phyloP scores from a whole-genome alignment of 53 echinoderm and acorn worm genomes.

The Astropecten irregularis region DNA sequence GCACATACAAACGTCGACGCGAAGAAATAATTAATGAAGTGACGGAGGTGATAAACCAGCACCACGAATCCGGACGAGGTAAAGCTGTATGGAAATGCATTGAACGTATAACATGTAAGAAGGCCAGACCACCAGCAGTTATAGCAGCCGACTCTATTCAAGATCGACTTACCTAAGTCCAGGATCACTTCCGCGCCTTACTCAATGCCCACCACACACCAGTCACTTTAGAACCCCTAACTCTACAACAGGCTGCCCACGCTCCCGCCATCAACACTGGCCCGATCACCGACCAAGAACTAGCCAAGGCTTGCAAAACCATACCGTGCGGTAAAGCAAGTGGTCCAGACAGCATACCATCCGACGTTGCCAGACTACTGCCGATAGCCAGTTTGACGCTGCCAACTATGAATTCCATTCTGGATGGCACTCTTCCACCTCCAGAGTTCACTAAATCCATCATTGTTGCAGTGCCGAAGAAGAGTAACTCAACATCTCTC shows the following conservation, averaged over 20 bases:
- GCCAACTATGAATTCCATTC: too few relatives aligned
- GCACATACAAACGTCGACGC: slow-evolving; percentile 1
- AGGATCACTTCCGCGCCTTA: neutral
- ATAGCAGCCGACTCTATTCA: slow-evolving; percentile 15
- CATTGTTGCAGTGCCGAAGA: too few relatives aligned
- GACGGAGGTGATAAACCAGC: neutral
- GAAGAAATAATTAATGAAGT: neutral
- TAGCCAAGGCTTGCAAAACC: slow-evolving; percentile 7
- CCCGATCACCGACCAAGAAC: neutral
- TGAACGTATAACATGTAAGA: neutral
- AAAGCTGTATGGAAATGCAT: slow-evolving; percentile 13
- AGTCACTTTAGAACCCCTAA: neutral
- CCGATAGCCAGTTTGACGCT: too few relatives aligned
- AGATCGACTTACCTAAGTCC: slow-evolving; percentile 3
- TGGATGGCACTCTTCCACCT: too few relatives aligned
- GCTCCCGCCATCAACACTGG: neutral
- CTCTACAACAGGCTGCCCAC: neutral
- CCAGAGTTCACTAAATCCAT: too few relatives aligned
- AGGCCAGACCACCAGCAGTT: slow-evolving; percentile 13
- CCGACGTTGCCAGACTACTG: too few relatives aligned
- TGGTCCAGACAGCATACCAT: neutral
- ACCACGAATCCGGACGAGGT: neutral
- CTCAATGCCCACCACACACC: slow-evolving; percentile 4
- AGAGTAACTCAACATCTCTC: too few relatives aligned
- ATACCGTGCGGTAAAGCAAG: slow-evolving; percentile 8